Evolutionary conservation across 2,797 vertebrate species (phyloP), one percentile per base, ranked within the genome.

Genomic region (Pipistrellus pygmaeus): DNA sequence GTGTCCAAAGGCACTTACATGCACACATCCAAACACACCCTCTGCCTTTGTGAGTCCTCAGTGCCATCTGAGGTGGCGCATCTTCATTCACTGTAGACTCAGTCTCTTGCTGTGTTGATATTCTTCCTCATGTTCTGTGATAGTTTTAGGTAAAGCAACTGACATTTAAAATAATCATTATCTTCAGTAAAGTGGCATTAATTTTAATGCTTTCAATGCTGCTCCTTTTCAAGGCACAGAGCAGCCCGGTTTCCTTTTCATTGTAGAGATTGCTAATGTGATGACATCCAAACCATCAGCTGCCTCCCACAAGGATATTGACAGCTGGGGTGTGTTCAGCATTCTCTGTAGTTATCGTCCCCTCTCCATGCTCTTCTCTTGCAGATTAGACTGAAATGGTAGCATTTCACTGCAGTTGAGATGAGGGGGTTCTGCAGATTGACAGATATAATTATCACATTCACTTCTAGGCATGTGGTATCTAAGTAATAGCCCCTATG

Each of bases 141-240:
- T 97, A 96, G 97, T 96, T 97, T 97, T 96, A 95, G 94, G 95
- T 95, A 97, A 76, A 93, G 88, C 85, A 72, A 93, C 95, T 97
- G 97, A 95, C 97, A 97, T 98, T 97, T 97, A 90, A 98, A 97
- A 98, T 98, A 97, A 98, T 97, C 97, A 98, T 96, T 95, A 97
- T 98, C 97, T 96, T 95, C 95, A 95, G 97, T 93, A 98, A 98
- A 98, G 98, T 97, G 95, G 92, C 94, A 97, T 96, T 98, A 96
- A 98, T 98, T 98, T 98, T 97, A 97, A 98, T 96, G 95, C 97
- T 98, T 98, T 97, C 97, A 96, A 97, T 86, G 96, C 82, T 44
- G 77, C 93, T 97, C 97, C 96, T 95, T 97, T 97, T 94, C 94
- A 97, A 97, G 97, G 96, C 94, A 95, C 96, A 97, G 96, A 98